Percentiles rank a stretch among this genome's conserved stretches.
phyloP scores from a whole-genome alignment of 1,140 invertebrate species.

The Metaphire vulgaris region DNA sequence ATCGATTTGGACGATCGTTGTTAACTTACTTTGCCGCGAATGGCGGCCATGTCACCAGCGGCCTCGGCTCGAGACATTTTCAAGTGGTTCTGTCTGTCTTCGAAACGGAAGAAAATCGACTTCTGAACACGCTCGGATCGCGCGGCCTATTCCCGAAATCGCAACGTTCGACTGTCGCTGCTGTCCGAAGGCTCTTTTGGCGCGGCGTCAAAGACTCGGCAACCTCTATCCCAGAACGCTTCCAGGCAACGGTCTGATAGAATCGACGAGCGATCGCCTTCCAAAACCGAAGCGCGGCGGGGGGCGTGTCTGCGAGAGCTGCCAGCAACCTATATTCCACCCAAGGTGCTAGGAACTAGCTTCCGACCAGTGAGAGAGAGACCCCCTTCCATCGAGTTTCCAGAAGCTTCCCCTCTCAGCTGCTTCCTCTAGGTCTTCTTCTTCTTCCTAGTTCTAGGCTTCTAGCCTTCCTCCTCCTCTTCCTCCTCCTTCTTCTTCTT shows the following conservation, averaged over 20 bases:
- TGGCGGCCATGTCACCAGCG: conserved; percentile 20
- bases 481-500: too few species aligned
- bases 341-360: background rate
- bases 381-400: too few species aligned
- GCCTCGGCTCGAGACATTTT: conserved; percentile 23
- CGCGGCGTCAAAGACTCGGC: too few species aligned
- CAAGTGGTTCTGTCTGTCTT: background rate
- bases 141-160: background rate
- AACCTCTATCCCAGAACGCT: background rate
- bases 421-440: too few species aligned
- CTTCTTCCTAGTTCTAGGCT: background rate
- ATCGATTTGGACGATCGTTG: too few species aligned
- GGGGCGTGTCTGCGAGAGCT: background rate
- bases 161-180: background rate
- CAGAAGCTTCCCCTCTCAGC: too few species aligned
- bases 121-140: background rate
- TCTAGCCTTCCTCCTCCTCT: too few species aligned
- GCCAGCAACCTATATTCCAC: background rate
- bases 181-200: background rate
- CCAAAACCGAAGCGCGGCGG: too few species aligned
- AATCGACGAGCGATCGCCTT: background rate
- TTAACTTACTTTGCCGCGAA: conserved; percentile 14
- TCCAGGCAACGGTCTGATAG: background rate
- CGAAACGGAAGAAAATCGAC: background rate
- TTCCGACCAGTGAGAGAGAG: background rate